These are phyloP conservation scores for Pampus argenteus DNA, from an alignment of 2,797 vertebrate species.

Conservation along the genomic window DNA sequence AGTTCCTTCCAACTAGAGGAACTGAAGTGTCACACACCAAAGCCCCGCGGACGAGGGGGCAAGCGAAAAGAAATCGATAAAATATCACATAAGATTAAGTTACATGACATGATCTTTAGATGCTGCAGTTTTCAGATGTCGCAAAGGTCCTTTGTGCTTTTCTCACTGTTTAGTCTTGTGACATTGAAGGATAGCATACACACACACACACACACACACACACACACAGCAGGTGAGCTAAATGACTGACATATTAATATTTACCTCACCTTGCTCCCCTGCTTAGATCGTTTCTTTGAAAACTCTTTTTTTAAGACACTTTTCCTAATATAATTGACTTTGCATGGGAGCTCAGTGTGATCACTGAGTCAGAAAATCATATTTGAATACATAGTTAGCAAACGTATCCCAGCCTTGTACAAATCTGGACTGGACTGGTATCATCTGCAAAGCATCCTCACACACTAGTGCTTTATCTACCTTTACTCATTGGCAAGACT, in stretches of 20 bases:
- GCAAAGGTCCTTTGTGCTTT: not conserved
- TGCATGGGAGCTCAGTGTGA: constrained; percentile 34
- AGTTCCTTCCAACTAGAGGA: not conserved
- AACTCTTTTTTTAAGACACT: too few species aligned
- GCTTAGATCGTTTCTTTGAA: constrained; percentile 41
- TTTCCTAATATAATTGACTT: constrained; percentile 50
- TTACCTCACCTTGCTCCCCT: constrained; percentile 30
- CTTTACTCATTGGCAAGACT: constrained; percentile 53
- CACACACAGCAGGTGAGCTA: not conserved
- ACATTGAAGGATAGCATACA: not conserved
- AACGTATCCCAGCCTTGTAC: constrained; percentile 54
- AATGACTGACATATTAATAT: constrained; percentile 39
- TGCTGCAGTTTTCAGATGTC: constrained; percentile 16
- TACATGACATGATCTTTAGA: constrained; percentile 17
- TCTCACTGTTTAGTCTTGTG: not conserved
- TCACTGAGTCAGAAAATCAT: constrained; percentile 64
- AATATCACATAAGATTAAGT: constrained; percentile 9
- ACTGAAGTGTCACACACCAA: not conserved
- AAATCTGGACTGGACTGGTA: constrained; percentile 46
- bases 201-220: constrained; percentile 1
- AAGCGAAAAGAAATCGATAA: constrained; percentile 22
- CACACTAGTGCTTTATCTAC: constrained; percentile 53
- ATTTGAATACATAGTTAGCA: constrained; percentile 54
- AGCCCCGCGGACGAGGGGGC: not conserved
- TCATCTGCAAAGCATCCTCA: constrained; percentile 54